A percentile compares a stretch with the other conserved stretches of the same genome.
phyloP scores from a whole-genome alignment of 2,113 vertebrate species.

The Acanthochromis polyacanthus region DNA sequence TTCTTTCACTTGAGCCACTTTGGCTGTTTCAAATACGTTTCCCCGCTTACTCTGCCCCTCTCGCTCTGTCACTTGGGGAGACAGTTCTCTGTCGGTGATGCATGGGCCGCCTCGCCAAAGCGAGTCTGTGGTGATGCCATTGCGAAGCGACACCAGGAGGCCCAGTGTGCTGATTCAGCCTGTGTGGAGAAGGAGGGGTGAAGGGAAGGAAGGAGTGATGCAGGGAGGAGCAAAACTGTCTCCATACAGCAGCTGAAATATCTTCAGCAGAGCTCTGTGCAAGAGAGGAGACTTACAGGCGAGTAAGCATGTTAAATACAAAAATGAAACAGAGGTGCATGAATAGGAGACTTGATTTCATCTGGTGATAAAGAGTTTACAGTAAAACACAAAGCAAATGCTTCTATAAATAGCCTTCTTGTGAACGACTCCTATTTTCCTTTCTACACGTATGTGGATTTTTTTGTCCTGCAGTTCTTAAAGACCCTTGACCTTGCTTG shows the following conservation, averaged over 20 bases:
- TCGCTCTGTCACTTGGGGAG: conserved; percentile 53
- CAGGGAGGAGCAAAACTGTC: conserved; percentile 40
- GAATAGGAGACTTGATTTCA: conserved; percentile 11
- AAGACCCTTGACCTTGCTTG: conserved; percentile 65
- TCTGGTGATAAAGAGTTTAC: conserved; percentile 6
- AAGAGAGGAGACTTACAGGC: conserved; percentile 7
- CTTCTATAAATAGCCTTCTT: conserved; percentile 45
- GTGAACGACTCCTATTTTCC: conserved; percentile 35
- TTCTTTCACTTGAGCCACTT: conserved; percentile 50
- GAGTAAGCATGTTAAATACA: background rate
- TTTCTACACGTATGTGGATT: conserved; percentile 33
- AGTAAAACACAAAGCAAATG: conserved; percentile 7
- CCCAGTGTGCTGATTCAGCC: conserved; percentile 70
- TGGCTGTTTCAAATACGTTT: conserved; percentile 50
- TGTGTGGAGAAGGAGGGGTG: conserved; percentile 34
- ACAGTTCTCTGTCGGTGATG: conserved; percentile 50
- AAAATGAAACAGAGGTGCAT: conserved; percentile 24
- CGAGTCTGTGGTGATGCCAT: conserved; percentile 60
- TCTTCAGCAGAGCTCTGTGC: conserved; percentile 11
- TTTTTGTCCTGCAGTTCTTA: conserved; percentile 39
- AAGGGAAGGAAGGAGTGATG: conserved; percentile 36
- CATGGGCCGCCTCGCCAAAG: conserved; percentile 34
- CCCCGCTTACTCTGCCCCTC: conserved; percentile 40
- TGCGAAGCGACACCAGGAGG: conserved; percentile 60
- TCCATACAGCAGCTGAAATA: conserved; percentile 38